Base-by-base conservation (phyloP, 1,140 invertebrate species). In the Melipona quadrifasciata region DNA sequence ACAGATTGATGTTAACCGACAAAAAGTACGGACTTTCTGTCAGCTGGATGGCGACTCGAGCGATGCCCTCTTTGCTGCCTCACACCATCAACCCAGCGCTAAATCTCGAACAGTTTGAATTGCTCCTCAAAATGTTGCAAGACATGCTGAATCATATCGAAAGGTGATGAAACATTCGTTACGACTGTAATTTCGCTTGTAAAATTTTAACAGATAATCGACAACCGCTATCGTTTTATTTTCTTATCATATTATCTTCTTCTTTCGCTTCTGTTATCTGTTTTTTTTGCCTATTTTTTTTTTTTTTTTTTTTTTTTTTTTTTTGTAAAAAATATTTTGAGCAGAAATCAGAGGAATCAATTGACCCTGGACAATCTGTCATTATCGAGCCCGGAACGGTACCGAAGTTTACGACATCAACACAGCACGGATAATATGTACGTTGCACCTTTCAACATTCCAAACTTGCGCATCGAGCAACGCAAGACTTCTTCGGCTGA, bases 111-210 rank as follows among this genome's bases (percentile, higher is more conserved):
- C 98, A 99, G 93, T 99, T 99, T 94, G 97, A 96, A 58, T 95
- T 96, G 80, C 95, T 99, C 10, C 96, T 99, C 88, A 97, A 98
- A 95, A 97, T 99, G 12, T 95, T 99, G n/a, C 97, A 98, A 90
- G 98, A 99, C 88, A 99, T 99, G 98, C 94, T 99, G 78, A 97
- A 98, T 87, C 97, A 97, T 89, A 98, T 99, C 80, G 98, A 99
- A 94, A 96, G 97, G 94, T 96, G 93, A 88, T 51, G 27, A 2
- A 65, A 65, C 21, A 5, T n/a, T 47, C 5, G 4, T n/a, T 47
- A 71, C 14, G 21, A 70, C n/a, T 17, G n/a, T 14, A 21, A 21
- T 24, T 24, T 61, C 24, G 39, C 14, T 34, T 67, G 10, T 8
- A 2, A 67, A 11, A 34, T 31, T 64, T 27, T 14, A 2, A 19